Evolutionary conservation across 2,113 vertebrate species (phyloP), one percentile per base, ranked within the genome.

Genomic region (Platysternon megacephalum): DNA sequence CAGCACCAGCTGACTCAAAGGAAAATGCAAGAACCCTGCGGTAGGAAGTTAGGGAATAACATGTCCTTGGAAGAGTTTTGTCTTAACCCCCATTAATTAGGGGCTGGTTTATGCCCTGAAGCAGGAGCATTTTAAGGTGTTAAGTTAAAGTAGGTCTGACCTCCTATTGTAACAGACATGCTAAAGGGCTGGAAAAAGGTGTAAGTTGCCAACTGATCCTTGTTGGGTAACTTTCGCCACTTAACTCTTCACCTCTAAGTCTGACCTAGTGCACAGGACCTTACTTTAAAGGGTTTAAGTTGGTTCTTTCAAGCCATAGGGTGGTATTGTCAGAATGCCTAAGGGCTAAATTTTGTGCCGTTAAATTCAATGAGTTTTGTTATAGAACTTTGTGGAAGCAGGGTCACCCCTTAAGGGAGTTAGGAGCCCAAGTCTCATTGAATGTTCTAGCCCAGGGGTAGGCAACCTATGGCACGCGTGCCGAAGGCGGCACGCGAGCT

Each of bases 91-190:
- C 58, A n/a, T 32, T 29, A 26, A 48, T 79, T 11, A 82, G 26
- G 35, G 24, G n/a, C 52, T 1, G 10, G 6, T 44, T 14, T 21
- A 28, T 84, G 72, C 65, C 61, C 49, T 58, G 65, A 32, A 48
- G 53, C 49, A 79, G 74, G n/a, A 87, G 42, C 21, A 2, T 65
- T 80, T 86, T 48, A 76, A 12, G 58, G 8, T 1, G 0, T 6
- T 58, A 55, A 39, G 65, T 14, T 72, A n/a, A 89, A 52, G 53
- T 2, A 46, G 61, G n/a, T 0, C 1, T 7, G 22, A 65, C 11
- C 78, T 82, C 22, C 6, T 12, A 65, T 48, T 51, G 24, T 7
- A 58, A 7, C 5, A 0, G 2, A 11, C 10, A 6, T 24, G n/a
- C 39, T 12, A 39, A 74, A 42, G 72, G 72, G 26, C 44, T 79